Conservation (phyloP, 2,888 invertebrate species). For the Zygogramma bicolorata region DNA sequence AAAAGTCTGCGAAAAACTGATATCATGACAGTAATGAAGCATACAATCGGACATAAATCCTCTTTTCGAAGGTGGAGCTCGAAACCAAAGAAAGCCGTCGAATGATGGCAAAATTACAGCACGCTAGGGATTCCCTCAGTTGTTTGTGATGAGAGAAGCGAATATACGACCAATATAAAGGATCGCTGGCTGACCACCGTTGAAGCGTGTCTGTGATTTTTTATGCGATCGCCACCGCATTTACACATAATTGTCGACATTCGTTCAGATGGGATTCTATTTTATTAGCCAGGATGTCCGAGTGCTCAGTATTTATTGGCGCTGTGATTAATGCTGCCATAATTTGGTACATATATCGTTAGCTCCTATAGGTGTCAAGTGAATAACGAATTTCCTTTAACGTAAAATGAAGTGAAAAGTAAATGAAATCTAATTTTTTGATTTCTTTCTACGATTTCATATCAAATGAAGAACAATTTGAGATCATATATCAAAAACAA, state of each 20-base stretch:
- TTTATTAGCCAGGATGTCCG: constrained; percentile 21
- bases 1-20: not conserved
- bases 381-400: too few relatives aligned
- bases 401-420: too few relatives aligned
- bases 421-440: too few relatives aligned
- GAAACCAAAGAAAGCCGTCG: constrained; percentile 39
- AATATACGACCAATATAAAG: constrained; percentile 47
- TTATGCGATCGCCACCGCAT: constrained; percentile 29
- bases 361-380: too few relatives aligned
- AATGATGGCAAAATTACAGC: constrained; percentile 50
- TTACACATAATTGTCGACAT: constrained; percentile 31
- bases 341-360: too few relatives aligned
- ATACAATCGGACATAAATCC: constrained; percentile 40
- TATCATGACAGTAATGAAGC: constrained; percentile 27
- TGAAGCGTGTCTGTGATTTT: constrained; percentile 35
- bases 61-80: constrained; percentile 1
- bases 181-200: constrained; percentile 18
- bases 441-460: too few relatives aligned
- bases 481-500: too few relatives aligned
- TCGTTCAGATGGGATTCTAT: constrained; percentile 18
- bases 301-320: not conserved
- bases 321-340: not conserved
- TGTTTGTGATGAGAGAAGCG: constrained; percentile 45
- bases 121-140: constrained; percentile 44
- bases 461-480: too few relatives aligned